A percentile compares a stretch with the other conserved stretches of the same genome.
Conservation (phyloP, 2,113 vertebrate genomes). For the Gallinago jamesoni region DNA sequence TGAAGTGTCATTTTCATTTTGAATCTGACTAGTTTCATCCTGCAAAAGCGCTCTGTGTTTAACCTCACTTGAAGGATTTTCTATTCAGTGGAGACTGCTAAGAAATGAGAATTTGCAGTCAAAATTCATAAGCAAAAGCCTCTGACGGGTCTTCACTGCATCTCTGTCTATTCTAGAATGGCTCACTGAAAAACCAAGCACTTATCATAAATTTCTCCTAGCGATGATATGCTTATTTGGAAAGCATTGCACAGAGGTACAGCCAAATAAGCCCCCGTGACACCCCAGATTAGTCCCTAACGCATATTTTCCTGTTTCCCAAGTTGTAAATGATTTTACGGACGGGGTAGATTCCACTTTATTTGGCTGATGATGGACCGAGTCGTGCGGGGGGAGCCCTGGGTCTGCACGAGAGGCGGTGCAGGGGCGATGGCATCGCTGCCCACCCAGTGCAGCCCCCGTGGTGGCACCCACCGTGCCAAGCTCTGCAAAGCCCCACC, state of each 20-base stretch:
- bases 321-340: neutral
- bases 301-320: neutral
- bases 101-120: slow-evolving; percentile 18
- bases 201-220: neutral
- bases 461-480: neutral
- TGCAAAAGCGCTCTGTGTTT: neutral
- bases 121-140: neutral
- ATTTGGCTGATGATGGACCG: accelerated
- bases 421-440: accelerated
- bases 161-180: neutral
- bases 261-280: too few species aligned
- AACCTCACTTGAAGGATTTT: slow-evolving; percentile 29
- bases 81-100: neutral
- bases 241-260: neutral
- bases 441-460: accelerated
- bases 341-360: neutral
- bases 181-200: neutral
- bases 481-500: neutral
- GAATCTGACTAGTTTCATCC: neutral
- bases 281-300: neutral
- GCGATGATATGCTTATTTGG: neutral
- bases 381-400: neutral
- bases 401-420: accelerated
- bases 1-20: neutral
- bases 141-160: neutral